Evolutionary conservation across 2,797 vertebrate species (phyloP).

Genomic region (Agapornis canus): DNA sequence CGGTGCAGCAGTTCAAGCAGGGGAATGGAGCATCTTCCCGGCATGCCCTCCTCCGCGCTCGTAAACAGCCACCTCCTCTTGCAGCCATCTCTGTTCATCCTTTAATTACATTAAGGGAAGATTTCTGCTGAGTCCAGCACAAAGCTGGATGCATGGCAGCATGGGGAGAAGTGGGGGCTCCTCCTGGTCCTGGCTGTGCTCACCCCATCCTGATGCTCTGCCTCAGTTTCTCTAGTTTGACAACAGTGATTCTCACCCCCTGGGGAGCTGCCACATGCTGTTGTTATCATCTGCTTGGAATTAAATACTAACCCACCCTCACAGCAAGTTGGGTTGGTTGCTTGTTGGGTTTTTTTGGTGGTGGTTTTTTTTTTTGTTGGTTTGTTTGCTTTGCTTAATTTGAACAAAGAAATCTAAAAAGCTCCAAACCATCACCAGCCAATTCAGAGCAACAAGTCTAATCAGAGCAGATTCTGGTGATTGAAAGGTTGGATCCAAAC

Average conservation of each 20-base stretch:
- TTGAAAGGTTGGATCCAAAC: neutral
- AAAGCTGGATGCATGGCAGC: neutral
- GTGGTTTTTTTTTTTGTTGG: neutral
- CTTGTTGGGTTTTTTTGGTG: neutral
- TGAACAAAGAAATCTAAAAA: neutral
- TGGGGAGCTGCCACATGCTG: neutral
- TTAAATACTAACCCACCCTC: neutral
- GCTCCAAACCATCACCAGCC: neutral
- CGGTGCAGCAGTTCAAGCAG: neutral
- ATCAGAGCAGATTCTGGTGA: rapidly evolving
- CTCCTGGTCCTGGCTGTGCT: neutral
- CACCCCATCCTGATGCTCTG: neutral
- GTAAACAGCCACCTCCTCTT: neutral
- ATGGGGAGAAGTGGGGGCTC: rapidly evolving
- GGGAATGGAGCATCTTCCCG: neutral
- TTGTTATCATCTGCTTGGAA: neutral
- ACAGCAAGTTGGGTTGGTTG: no score
- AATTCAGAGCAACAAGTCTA: neutral
- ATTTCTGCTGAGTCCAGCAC: slow-evolving; percentile 40
- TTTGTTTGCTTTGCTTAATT: neutral
- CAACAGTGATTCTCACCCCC: neutral
- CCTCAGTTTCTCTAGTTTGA: neutral
- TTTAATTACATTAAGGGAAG: slow-evolving; percentile 43
- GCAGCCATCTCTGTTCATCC: neutral
- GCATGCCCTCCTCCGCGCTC: neutral